These are phyloP conservation scores for Anguilla anguilla DNA, from an alignment of 2,797 vertebrate genomes.

Conservation along the genomic window DNA sequence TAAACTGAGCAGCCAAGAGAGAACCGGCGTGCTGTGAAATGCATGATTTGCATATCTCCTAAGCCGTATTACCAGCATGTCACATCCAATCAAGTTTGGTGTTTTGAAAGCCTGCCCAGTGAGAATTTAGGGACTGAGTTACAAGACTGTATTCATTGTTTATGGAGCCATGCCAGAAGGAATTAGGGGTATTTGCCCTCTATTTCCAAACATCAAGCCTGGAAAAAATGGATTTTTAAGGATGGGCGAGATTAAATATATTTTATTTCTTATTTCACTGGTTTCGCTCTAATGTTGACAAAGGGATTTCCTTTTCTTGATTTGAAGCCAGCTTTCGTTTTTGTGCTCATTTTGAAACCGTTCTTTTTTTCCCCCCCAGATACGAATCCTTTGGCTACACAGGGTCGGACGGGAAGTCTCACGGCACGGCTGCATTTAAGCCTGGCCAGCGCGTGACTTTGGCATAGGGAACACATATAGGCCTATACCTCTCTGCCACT, in stretches of 20 bases:
- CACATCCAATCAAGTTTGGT: neutral
- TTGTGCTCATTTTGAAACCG: neutral
- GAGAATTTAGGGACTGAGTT: neutral
- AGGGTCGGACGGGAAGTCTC: constrained; percentile 70
- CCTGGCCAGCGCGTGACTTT: constrained; percentile 89
- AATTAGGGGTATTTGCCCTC: neutral
- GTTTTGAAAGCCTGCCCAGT: neutral
- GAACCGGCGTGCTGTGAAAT: neutral
- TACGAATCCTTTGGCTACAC: constrained; percentile 83
- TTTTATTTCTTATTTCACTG: neutral
- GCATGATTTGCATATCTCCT: neutral
- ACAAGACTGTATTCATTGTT: neutral
- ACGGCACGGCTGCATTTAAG: constrained; percentile 65
- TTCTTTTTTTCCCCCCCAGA: constrained; percentile 63
- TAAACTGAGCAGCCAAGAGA: neutral
- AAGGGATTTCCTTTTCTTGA: neutral
- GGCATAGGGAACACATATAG: constrained; percentile 67
- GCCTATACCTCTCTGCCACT: neutral
- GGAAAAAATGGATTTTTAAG: neutral
- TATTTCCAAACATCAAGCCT: neutral
- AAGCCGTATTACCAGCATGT: neutral
- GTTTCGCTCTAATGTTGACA: neutral
- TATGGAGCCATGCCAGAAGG: neutral
- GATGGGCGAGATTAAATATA: neutral
- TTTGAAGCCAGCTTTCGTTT: neutral